Evolutionary conservation across 2,113 vertebrate genomes (phyloP), one percentile per base, ranked within the genome.

Genomic region (Carollia perspicillata): DNA sequence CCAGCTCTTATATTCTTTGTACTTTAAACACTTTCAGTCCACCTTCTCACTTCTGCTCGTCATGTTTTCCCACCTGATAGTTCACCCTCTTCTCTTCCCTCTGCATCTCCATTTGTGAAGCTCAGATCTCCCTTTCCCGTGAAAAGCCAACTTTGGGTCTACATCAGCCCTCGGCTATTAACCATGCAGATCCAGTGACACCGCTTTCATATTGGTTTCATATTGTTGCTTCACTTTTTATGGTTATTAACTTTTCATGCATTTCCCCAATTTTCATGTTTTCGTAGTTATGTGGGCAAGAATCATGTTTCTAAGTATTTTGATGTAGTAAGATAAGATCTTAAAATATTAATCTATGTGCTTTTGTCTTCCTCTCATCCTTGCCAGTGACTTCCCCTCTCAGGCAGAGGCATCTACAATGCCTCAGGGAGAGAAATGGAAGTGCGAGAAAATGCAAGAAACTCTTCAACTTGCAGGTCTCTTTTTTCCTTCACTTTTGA

Each of bases 271-370:
- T 84, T 94, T 97, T 94, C 87, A 75, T 93, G 63, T 93, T 89
- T 93, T 74, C 4, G 37, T 1, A 4, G 81, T 90, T 85, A 74
- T 63, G 79, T 23, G 93, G 90, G 88, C 60, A 96, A 65, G 72
- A 95, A 65, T 55, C 66, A 49, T 47, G 65, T 79, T 85, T 96
- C 85, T 30, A 28, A 33, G 72, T 74, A 40, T 95, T 93, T 79
- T 60, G 71, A 92, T 91, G 47, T 40, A 68, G 47, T 37, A 88
- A 84, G 93, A 95, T 75, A 93, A 28, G 69, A 69, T 74, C 60
- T 72, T 90, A 81, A 95, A 95, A 88, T 93, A 88, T 72, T 68
- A 71, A 90, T 97, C 93, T 95, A 66, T 63, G 42, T 68, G 75
- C 60, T 90, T 96, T 92, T 96, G 65, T 92, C 84, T 95, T 83